Base-by-base conservation (phyloP, 2,113 vertebrate species). In the Eclectus roratus region DNA sequence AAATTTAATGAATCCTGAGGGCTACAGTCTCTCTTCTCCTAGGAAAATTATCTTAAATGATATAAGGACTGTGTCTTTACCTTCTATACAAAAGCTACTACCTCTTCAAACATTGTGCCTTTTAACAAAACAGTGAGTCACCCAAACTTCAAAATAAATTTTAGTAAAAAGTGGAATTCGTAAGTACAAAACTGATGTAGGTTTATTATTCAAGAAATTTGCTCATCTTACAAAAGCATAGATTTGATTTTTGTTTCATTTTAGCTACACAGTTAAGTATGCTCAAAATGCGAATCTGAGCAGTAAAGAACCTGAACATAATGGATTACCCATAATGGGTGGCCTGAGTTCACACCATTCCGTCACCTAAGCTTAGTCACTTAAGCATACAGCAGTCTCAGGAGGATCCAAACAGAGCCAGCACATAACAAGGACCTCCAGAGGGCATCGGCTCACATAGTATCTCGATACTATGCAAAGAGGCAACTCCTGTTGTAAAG, bases 201-300 rank as follows among this genome's bases (percentile, higher is more conserved):
- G 18, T 43, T 93, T 64, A 10, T 29, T 43, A 49, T 4, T 39
- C 44, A 10, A 29, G 72, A 69, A 50, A 71, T 19, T 13, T 29
- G 37, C 7, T 44, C 25, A 1, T 7, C 2, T 17, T 25, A 60
- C 14, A 85, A 82, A 79, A 81, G 18, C 0, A 8, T 0, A 27
- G 21, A 47, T 43, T 39, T 52, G 27, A 41, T 43, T 16, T 14
- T 2, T 9, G 4, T 85, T 55, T 29, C 16, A 25, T 25, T 31
- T 73, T 41, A 94, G 17, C n/a, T 63, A 47, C 47, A 21, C 1
- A 77, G 10, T 3, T 52, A 64, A 41, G 2, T 39, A 44, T 28
- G 50, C 47, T 66, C 15, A 23, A 63, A 52, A 39, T 46, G 47
- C 83, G 60, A 65, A 52, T 6, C 27, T 52, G 41, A 76, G 65